A percentile compares a stretch with the other conserved stretches of the same genome.
Evolutionary conservation across 2,113 vertebrate genomes (phyloP).

Genomic region (Forbesichthys papilliferus): DNA sequence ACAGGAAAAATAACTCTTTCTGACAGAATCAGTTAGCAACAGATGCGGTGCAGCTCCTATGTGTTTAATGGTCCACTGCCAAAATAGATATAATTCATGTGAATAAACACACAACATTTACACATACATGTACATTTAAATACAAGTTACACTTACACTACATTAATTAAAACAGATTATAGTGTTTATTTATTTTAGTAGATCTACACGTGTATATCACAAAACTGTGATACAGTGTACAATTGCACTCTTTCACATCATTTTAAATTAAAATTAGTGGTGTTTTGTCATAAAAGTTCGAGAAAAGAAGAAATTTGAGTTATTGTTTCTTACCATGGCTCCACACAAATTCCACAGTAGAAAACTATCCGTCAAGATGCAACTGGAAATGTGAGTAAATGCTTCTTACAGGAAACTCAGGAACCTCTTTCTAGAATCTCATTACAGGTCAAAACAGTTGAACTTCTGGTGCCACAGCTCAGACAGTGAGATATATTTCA

Average conservation of each 20-base stretch:
- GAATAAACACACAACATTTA: background rate
- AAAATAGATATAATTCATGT: background rate
- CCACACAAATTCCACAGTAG: background rate
- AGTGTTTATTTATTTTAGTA: background rate
- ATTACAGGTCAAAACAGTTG: conserved; percentile 42
- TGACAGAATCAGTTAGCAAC: background rate
- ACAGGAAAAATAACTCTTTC: conserved; percentile 9
- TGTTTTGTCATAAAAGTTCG: conserved; percentile 1
- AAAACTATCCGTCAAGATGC: conserved; percentile 6
- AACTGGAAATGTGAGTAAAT: conserved; percentile 13
- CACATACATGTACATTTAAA: background rate
- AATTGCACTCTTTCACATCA: background rate
- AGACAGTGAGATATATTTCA: conserved; percentile 28
- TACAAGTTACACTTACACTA: background rate
- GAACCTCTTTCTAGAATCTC: conserved; percentile 30
- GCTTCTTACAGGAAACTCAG: conserved; percentile 14
- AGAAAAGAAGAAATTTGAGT: background rate
- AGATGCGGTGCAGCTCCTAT: background rate
- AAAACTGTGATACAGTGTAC: background rate
- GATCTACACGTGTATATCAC: background rate
- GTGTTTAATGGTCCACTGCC: background rate
- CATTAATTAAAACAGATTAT: background rate
- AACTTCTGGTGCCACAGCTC: conserved; percentile 30
- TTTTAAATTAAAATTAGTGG: background rate
- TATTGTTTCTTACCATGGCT: conserved; percentile 62